Evolutionary conservation across 2,888 invertebrate species (phyloP).

Genomic region (Melieria picta): DNA sequence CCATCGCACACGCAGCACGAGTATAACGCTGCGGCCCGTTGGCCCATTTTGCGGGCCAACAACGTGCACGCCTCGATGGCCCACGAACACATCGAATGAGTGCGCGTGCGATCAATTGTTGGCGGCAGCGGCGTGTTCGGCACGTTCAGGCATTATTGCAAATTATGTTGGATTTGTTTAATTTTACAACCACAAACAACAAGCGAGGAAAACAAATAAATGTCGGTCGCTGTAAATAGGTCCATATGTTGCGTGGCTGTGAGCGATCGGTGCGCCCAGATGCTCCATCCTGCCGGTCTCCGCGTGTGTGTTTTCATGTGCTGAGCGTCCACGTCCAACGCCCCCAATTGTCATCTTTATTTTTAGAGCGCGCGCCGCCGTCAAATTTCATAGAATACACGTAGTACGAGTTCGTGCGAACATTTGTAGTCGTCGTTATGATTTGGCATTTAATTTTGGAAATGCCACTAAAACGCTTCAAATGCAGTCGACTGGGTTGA

Average conservation of each 20-base stretch:
- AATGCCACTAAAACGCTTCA: neutral
- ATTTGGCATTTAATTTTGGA: slow-evolving; percentile 5
- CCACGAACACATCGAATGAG: neutral
- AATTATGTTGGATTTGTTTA: slow-evolving; percentile 1
- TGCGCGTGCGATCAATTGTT: neutral
- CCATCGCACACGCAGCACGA: too few species aligned
- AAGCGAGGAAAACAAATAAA: too few species aligned
- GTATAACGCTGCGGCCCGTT: too few species aligned
- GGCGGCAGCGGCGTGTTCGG: too few species aligned
- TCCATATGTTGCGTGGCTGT: neutral
- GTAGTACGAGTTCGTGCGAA: neutral
- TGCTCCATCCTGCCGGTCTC: too few species aligned
- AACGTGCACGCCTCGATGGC: neutral
- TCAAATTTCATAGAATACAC: neutral
- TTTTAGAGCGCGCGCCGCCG: neutral
- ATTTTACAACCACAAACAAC: neutral
- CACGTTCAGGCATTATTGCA: slow-evolving; percentile 9
- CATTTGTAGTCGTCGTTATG: neutral
- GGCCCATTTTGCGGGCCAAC: too few species aligned
- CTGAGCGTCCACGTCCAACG: neutral
- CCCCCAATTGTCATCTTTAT: slow-evolving; percentile 5
- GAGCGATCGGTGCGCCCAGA: neutral
- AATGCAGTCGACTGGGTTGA: neutral
- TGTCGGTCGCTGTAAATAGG: neutral
- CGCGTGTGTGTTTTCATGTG: too few species aligned